These are phyloP conservation scores for Scaptomyza montana DNA, from an alignment of 1,140 invertebrate species.

Conservation along the genomic window DNA sequence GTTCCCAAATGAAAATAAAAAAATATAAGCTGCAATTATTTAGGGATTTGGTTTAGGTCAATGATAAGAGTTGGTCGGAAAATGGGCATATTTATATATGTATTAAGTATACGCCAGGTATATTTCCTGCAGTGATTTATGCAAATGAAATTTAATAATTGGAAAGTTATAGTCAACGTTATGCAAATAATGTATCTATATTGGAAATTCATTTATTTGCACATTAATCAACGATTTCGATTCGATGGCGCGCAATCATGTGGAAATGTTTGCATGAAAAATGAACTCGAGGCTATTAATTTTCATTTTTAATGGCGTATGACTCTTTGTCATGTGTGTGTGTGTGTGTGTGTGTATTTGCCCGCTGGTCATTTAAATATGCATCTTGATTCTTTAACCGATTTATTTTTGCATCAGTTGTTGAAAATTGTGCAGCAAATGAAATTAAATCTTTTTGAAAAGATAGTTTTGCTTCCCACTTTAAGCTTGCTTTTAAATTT, in stretches of 20 bases:
- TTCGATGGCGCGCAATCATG: conserved; percentile 54
- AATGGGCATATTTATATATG: conserved; percentile 8
- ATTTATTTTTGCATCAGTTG: conserved; percentile 8
- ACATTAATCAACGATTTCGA: conserved; percentile 73
- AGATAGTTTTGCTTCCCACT: too few species aligned
- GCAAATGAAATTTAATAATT: conserved; percentile 12
- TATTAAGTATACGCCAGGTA: conserved; percentile 49
- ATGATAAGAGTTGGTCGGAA: neutral
- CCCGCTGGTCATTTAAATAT: conserved; percentile 24
- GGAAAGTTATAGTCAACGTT: conserved; percentile 17
- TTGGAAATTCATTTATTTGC: conserved; percentile 32
- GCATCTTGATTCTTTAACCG: conserved; percentile 22
- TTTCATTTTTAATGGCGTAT: conserved; percentile 49
- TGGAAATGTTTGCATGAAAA: conserved; percentile 63
- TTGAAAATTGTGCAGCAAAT: neutral
- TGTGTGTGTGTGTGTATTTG: conserved; percentile 8
- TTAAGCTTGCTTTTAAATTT: neutral
- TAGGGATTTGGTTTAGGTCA: conserved; percentile 27
- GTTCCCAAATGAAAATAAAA: neutral
- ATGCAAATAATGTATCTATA: conserved; percentile 23
- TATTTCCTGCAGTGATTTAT: conserved; percentile 7
- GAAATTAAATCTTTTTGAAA: neutral
- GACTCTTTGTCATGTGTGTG: neutral
- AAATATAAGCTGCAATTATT: conserved; percentile 46
- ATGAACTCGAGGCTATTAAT: conserved; percentile 59